A percentile compares a stretch with the other conserved stretches of the same genome.
Conservation (phyloP, 2,113 vertebrate species). For the Neofelis nebulosa region DNA sequence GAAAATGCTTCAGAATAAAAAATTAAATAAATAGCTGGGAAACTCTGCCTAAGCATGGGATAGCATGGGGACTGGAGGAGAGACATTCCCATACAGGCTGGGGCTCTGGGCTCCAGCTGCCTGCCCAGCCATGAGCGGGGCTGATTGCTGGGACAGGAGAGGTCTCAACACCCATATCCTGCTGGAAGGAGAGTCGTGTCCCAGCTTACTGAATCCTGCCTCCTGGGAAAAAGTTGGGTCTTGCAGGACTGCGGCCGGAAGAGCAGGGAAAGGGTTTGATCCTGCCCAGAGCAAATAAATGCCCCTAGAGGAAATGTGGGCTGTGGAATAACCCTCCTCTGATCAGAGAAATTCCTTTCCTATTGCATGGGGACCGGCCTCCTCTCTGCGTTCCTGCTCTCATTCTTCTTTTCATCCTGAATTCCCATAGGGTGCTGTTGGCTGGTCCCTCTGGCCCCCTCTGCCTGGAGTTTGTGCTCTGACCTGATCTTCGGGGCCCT, state of each 20-base stretch:
- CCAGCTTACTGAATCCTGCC: neutral
- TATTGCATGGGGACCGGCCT: neutral
- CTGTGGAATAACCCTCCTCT: neutral
- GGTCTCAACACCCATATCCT: neutral
- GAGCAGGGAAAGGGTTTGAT: neutral
- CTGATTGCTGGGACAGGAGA: neutral
- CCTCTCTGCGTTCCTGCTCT: neutral
- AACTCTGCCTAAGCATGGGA: neutral
- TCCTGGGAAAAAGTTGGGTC: neutral
- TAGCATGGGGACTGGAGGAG: neutral
- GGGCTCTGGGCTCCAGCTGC: neutral
- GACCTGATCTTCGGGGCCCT: neutral
- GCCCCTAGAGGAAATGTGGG: neutral
- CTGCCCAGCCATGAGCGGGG: neutral
- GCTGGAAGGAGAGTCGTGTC: neutral
- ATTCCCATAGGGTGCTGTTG: neutral
- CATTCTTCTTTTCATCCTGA: neutral
- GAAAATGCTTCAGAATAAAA: slow-evolving; percentile 22
- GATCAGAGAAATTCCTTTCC: neutral
- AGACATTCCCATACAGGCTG: fast-evolving
- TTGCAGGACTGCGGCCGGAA: neutral
- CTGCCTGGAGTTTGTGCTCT: neutral
- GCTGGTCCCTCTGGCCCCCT: neutral
- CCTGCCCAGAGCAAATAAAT: neutral
- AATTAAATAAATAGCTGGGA: neutral